Base-by-base conservation (phyloP, 92 coral and sea anemone species). In the Epizoanthus fatuus region DNA sequence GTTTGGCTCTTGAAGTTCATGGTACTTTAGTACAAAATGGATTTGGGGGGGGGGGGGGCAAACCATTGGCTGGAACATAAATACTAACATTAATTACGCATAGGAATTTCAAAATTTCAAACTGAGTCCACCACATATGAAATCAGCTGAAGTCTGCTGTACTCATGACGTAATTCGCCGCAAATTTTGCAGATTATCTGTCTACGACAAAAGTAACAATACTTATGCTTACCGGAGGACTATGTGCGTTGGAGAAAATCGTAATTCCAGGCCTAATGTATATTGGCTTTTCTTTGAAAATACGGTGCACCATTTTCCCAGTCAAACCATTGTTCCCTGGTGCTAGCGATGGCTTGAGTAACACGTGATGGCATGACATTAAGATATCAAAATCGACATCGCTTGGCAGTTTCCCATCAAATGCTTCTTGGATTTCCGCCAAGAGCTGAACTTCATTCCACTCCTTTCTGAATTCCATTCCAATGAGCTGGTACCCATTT, bases 401-500 rank as follows among this genome's bases (percentile, higher is more conserved):
- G 57, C 54, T 44, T 8, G 69, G 86, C 66, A 81, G 59, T 81
- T 69, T 68, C 5, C 51, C 86, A 52, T 81, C 86, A 51, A 75
- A 75, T 20, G 81, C 22, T 74, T 81, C 86, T 69, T 69, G 39
- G 44, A 67, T 55, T 81, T 72, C 86, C 55, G 74, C 74, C 49
- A 67, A 60, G 11, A 81, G 52, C 13, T 81, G 86, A 62, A 40
- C 37, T 10, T 22, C 86, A 69, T 81, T 75, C 86, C 86, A 81
- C 47, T 81, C 86, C 63, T 81, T 81, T 53, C 63, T 67, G 51
- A 81, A 56, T 69, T 81, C 53, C 22, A 81, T 35, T 14, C 86
- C 86, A 44, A n/a, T 29, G 17, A 81, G 79, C 47, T 22, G 40
- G 67, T 75, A 67, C 11, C 11, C 81, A 75, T 75, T 32, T 67